Evolutionary conservation across 2,113 vertebrate species (phyloP).

Genomic region (Cairina moschata): DNA sequence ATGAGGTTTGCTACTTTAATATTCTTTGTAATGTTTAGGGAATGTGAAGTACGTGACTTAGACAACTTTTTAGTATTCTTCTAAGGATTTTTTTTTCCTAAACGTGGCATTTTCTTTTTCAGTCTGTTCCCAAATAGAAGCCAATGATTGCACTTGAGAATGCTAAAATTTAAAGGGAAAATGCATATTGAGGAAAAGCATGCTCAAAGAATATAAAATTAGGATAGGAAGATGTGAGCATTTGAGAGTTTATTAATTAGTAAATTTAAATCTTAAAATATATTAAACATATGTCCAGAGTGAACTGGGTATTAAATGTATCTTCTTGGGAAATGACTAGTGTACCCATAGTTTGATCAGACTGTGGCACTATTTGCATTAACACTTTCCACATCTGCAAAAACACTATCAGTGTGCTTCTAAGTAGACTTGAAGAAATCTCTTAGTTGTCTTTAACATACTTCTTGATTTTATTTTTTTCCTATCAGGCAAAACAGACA

Average conservation of each 20-base stretch:
- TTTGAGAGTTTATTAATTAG: not conserved
- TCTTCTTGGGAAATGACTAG: not conserved
- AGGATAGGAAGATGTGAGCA: not conserved
- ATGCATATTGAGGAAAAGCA: not conserved
- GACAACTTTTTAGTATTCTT: conserved; percentile 12
- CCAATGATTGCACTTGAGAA: not conserved
- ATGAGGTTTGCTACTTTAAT: conserved; percentile 46
- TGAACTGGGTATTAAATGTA: not conserved
- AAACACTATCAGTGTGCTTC: not conserved
- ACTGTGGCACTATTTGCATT: not conserved
- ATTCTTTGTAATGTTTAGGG: conserved; percentile 63
- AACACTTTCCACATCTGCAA: not conserved
- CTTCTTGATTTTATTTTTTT: not conserved
- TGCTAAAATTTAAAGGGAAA: not conserved
- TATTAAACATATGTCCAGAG: not conserved
- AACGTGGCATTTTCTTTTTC: not conserved
- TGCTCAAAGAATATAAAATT: not conserved
- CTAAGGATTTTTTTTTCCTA: not conserved
- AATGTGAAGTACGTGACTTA: conserved; percentile 5
- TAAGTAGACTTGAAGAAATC: not conserved
- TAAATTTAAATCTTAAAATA: not conserved
- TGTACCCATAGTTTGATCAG: not conserved
- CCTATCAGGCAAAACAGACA: conserved; percentile 89
- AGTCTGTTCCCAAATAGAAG: not conserved
- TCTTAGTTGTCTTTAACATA: not conserved